These are phyloP conservation scores for Rhynchopsitta pachyrhyncha DNA, from an alignment of 2,113 vertebrate species.

Conservation along the genomic window DNA sequence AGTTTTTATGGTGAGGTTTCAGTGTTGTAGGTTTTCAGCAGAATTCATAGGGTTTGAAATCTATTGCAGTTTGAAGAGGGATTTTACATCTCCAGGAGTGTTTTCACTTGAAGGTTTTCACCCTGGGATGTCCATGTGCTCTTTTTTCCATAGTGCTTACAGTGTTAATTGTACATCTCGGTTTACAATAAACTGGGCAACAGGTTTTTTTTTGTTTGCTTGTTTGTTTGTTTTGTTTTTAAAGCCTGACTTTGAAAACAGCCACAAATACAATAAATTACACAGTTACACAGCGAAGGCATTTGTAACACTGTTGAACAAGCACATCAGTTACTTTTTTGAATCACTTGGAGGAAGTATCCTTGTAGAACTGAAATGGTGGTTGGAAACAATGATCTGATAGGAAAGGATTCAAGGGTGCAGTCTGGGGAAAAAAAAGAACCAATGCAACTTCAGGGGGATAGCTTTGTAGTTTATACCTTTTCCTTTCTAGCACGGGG, in stretches of 20 bases:
- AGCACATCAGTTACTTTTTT: neutral
- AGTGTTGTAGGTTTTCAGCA: neutral
- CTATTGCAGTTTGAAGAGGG: neutral
- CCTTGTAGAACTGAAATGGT: neutral
- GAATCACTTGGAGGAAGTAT: neutral
- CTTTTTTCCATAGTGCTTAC: neutral
- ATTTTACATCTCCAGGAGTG: neutral
- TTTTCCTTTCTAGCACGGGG: neutral
- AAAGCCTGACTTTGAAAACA: neutral
- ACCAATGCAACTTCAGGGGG: neutral
- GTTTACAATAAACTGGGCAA: neutral
- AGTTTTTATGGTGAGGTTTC: neutral
- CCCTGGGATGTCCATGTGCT: neutral
- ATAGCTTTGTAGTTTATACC: neutral
- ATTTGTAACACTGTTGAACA: neutral
- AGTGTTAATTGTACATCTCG: neutral
- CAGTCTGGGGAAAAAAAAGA: neutral
- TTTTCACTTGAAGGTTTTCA: neutral
- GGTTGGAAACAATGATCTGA: neutral
- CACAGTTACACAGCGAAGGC: accelerated
- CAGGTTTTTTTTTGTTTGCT: too few relatives aligned
- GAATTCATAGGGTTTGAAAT: neutral
- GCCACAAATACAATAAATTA: neutral
- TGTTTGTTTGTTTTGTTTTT: too few relatives aligned
- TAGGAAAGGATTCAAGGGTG: neutral